Evolutionary conservation across 2,113 vertebrate genomes (phyloP).

Genomic region (Anguilla rostrata): DNA sequence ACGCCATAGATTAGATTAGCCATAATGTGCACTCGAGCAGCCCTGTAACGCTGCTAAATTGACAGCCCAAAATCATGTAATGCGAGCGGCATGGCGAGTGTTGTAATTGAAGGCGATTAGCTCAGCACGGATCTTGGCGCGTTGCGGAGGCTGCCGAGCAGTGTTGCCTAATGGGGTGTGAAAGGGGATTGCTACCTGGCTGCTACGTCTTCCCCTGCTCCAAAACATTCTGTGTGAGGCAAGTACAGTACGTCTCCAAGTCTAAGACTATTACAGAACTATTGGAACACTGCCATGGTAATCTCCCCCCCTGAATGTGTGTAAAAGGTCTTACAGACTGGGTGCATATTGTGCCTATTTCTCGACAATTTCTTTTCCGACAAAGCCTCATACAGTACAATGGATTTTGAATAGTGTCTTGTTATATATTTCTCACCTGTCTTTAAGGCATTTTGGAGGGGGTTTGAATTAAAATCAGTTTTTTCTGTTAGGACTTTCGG

Average conservation of each 20-base stretch:
- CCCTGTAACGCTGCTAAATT: conserved; percentile 4
- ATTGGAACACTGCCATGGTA: conserved; percentile 40
- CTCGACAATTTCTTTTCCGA: background rate
- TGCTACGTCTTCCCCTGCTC: conserved; percentile 33
- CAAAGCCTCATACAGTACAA: background rate
- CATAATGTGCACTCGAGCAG: background rate
- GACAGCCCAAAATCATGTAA: conserved; percentile 8
- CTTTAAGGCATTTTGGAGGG: background rate
- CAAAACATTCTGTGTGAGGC: conserved; percentile 41
- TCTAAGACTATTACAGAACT: conserved; percentile 35
- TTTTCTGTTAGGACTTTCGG: background rate
- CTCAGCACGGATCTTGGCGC: conserved; percentile 1
- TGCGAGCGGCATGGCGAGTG: background rate
- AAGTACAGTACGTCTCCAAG: conserved; percentile 34
- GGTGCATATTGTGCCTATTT: background rate
- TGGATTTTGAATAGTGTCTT: background rate
- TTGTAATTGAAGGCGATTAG: background rate
- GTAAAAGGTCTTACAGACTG: background rate
- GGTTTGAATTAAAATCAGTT: background rate
- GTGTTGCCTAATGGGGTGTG: conserved; percentile 46
- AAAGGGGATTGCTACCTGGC: conserved; percentile 47
- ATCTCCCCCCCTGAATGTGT: conserved; percentile 40
- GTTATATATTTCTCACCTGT: background rate
- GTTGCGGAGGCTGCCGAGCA: conserved; percentile 27
- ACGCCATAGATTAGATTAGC: background rate